Percentiles rank a stretch among this genome's conserved stretches.
phyloP scores from a whole-genome alignment of 1,140 invertebrate species.

The Drosophila busckii region DNA sequence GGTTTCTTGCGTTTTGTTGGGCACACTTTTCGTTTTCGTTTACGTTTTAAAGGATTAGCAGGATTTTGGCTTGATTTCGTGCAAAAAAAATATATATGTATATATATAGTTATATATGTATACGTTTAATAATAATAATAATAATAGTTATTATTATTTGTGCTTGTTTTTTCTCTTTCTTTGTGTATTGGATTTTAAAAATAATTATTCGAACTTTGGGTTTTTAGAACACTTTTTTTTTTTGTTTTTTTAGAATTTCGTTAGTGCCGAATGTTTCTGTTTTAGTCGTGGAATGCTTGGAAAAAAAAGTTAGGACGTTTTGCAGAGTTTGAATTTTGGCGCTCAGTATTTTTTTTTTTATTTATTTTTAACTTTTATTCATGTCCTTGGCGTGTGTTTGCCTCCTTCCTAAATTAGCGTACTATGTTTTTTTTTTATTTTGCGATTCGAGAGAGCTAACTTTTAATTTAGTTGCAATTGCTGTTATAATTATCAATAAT shows the following conservation, averaged over 20 bases:
- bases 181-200: background rate
- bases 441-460: no score
- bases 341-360: slow-evolving; percentile 2
- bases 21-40: no score
- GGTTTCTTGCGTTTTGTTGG: no score
- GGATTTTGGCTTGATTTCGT: background rate
- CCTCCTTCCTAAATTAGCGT: background rate
- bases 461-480: no score
- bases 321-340: slow-evolving; percentile 5
- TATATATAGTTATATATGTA: no score
- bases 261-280: no score
- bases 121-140: no score
- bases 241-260: background rate
- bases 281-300: slow-evolving; percentile 30
- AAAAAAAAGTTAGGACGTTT: slow-evolving; percentile 18
- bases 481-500: no score
- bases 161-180: background rate
- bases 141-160: background rate
- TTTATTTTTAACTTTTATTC: slow-evolving; percentile 39
- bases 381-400: slow-evolving; percentile 37
- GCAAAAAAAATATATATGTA: slow-evolving; percentile 14
- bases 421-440: slow-evolving; percentile 1
- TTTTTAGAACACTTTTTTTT: slow-evolving; percentile 1
- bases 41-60: no score
- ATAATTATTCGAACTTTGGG: background rate